Evolutionary conservation across 23 tunicate species (phyloP), one percentile per base, ranked within the genome.

Genomic region (Trididemnum nubilum): DNA sequence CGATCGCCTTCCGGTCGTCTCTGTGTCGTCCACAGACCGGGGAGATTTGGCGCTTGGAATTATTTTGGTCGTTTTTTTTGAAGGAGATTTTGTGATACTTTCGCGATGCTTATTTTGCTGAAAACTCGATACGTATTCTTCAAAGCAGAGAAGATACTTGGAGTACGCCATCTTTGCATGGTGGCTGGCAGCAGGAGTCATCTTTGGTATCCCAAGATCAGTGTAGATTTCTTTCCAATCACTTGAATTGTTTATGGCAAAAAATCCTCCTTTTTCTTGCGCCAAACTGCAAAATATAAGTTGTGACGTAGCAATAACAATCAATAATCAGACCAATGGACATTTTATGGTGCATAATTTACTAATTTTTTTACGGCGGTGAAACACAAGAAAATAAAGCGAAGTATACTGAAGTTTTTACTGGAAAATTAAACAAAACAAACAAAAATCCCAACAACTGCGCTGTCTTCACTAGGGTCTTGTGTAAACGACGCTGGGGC

Each of bases 161-260:
- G 58, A 54, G 84, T 87, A 93, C 19, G 98, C 92, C 51, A 58
- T 84, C 84, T 88, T 88, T 1, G 76, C 98, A 65, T 88, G 87
- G 65, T 93, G 87, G 3, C 91, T 88, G 0, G 91, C 97, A 2
- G 97, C 97, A 23, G 74, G 87, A 1, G 87, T 83, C n/a, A 79
- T 80, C 82, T 93, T 93, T 33, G 93, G 98, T 0, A 88, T 87
- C 2, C 90, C 85, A 18, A 93, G 89, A 28, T 88, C 89, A 27
- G 75, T 32, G 40, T 93, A 93, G 34, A 93, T 88, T 57, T 93
- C 91, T 65, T 87, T 83, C 98, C 98, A 93, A 19, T 88, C 98
- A 1, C 67, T 40, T 2, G 89, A 24, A 1, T 35, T 19, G 0
- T 34, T 51, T 5, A 93, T 84, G 19, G 67, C 51, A 36, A 64